A percentile compares a stretch with the other conserved stretches of the same genome.
Evolutionary conservation across 2,888 invertebrate genomes (phyloP).

Genomic region (Mantis religiosa): DNA sequence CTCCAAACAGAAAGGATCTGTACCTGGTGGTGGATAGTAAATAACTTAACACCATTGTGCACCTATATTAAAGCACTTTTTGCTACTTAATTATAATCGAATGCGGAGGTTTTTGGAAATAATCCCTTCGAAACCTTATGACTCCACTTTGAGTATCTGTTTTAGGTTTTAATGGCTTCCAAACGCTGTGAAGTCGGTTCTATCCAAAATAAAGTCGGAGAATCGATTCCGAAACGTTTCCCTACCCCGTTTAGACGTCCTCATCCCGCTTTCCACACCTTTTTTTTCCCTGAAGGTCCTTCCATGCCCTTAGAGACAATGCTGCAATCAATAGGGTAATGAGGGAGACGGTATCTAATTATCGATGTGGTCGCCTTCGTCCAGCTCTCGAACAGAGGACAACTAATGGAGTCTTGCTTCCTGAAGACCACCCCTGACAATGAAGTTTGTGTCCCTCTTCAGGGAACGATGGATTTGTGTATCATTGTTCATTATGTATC

Average conservation of each 20-base stretch:
- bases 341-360: slow-evolving; percentile 22
- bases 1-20: too few relatives aligned
- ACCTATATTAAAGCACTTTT: too few relatives aligned
- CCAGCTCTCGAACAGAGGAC: not conserved
- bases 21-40: too few relatives aligned
- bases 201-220: not conserved
- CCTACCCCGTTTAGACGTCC: not conserved
- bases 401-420: slow-evolving; percentile 16
- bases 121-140: too few relatives aligned
- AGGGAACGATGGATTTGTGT: slow-evolving; percentile 20
- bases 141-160: too few relatives aligned
- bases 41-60: too few relatives aligned
- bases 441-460: slow-evolving; percentile 18
- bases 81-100: too few relatives aligned
- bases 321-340: slow-evolving; percentile 25
- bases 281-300: not conserved
- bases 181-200: not conserved
- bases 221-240: not conserved
- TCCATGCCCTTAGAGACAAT: slow-evolving; percentile 14
- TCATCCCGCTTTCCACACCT: not conserved
- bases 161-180: too few relatives aligned
- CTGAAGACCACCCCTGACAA: slow-evolving; percentile 12
- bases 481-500: slow-evolving; percentile 26
- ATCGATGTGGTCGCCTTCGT: slow-evolving; percentile 17
- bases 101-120: too few relatives aligned